Evolutionary conservation across 1,140 invertebrate genomes (phyloP).

Genomic region (Dolichoris vasculosae): DNA sequence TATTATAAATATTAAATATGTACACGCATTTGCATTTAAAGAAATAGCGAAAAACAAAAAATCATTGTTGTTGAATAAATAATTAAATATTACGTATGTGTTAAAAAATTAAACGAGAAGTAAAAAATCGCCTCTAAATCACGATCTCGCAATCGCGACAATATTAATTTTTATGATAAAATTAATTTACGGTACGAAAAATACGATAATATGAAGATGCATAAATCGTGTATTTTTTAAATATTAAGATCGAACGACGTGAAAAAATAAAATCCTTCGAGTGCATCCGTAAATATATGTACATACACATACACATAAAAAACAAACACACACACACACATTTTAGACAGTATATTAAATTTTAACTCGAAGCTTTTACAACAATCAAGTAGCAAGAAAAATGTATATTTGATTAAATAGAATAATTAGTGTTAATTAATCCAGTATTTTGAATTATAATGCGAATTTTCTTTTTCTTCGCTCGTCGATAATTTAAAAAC

Average conservation of each 20-base stretch:
- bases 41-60: neutral
- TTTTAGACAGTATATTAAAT: too few relatives aligned
- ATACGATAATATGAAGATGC: neutral
- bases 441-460: neutral
- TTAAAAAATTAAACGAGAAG: neutral
- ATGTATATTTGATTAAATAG: neutral
- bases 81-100: slow-evolving; percentile 22
- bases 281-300: too few relatives aligned
- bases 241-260: neutral
- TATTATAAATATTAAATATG: slow-evolving; percentile 37
- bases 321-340: too few relatives aligned
- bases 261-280: too few relatives aligned
- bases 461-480: slow-evolving; percentile 17
- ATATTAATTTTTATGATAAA: slow-evolving; percentile 38
- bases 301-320: too few relatives aligned
- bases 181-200: slow-evolving; percentile 16
- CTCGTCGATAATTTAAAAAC: neutral
- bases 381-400: too few relatives aligned
- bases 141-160: slow-evolving; percentile 43
- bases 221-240: neutral
- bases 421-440: neutral
- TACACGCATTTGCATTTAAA: neutral
- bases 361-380: too few relatives aligned
- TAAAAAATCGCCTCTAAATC: slow-evolving; percentile 3
- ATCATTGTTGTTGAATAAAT: slow-evolving; percentile 40